Percentiles rank a stretch among this genome's conserved stretches.
These are phyloP conservation scores for Acleris laterana DNA, from an alignment of 2,888 invertebrate genomes.

Conservation along the genomic window DNA sequence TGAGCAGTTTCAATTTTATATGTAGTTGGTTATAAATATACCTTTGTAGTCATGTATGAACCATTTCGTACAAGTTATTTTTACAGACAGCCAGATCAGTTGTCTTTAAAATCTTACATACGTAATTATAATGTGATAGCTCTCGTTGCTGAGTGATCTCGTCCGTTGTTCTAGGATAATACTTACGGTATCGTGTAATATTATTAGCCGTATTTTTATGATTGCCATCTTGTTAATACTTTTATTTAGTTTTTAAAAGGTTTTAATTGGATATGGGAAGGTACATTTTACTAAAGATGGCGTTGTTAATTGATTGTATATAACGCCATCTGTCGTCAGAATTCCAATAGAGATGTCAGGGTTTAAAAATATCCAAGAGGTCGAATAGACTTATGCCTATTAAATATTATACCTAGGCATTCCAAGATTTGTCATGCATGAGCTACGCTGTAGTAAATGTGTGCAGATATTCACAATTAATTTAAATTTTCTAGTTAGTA, in stretches of 20 bases:
- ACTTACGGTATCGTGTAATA: not conserved
- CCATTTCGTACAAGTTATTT: slow-evolving; percentile 1
- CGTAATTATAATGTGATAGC: slow-evolving; percentile 30
- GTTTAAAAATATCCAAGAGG: too few relatives aligned
- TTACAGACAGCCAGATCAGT: not conserved
- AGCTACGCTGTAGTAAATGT: too few relatives aligned
- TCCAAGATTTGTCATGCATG: too few relatives aligned
- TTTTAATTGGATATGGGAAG: too few relatives aligned
- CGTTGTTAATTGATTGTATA: slow-evolving; percentile 6
- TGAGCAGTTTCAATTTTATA: too few relatives aligned
- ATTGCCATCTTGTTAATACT: slow-evolving; percentile 16
- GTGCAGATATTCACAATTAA: not conserved
- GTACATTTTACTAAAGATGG: slow-evolving; percentile 1
- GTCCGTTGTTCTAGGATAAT: slow-evolving; percentile 17
- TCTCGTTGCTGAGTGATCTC: slow-evolving; percentile 5
- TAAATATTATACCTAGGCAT: not conserved
- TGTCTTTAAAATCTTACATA: slow-evolving; percentile 15
- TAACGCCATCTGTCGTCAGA: slow-evolving; percentile 17
- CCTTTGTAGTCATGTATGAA: too few relatives aligned
- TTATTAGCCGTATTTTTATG: slow-evolving; percentile 8
- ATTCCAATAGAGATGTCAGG: not conserved
- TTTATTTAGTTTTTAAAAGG: not conserved
- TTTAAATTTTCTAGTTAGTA: not conserved
- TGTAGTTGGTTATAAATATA: too few relatives aligned
- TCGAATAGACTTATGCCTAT: too few relatives aligned